phyloP scores from a whole-genome alignment of 35 echinoderm and acorn worm genomes.

The Acanthaster planci region DNA sequence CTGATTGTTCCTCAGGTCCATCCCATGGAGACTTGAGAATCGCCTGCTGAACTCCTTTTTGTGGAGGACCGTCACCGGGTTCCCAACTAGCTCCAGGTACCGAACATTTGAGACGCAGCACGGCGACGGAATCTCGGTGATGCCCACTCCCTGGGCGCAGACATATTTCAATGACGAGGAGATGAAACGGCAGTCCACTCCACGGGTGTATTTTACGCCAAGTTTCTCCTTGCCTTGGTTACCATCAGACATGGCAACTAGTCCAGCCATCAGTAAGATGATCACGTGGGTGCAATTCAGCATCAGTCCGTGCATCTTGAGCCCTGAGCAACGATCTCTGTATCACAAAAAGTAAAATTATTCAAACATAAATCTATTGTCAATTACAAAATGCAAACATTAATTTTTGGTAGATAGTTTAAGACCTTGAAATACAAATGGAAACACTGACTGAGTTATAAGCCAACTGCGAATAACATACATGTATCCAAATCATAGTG shows the following conservation, averaged over 20 bases:
- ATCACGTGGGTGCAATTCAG: background rate
- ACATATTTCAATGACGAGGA: background rate
- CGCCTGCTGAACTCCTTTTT: background rate
- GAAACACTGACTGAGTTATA: too few relatives aligned
- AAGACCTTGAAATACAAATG: too few relatives aligned
- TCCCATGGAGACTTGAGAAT: background rate
- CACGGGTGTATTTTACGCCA: background rate
- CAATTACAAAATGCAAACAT: too few relatives aligned
- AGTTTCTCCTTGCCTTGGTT: background rate
- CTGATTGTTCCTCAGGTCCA: constrained; percentile 24
- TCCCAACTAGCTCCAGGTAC: constrained; percentile 11
- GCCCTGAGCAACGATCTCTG: too few relatives aligned
- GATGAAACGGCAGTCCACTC: constrained; percentile 3
- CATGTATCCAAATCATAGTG: too few relatives aligned
- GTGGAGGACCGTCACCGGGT: background rate
- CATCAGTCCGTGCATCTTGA: background rate
- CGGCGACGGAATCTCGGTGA: background rate
- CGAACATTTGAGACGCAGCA: constrained; percentile 10
- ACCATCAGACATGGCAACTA: background rate
- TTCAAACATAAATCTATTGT: too few relatives aligned
- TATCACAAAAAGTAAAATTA: too few relatives aligned
- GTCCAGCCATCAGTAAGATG: background rate
- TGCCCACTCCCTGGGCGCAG: constrained; percentile 15
- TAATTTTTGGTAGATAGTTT: too few relatives aligned
- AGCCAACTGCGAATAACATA: too few relatives aligned